phyloP scores from a whole-genome alignment of 2,113 vertebrate species.

The Anolis sagrei region DNA sequence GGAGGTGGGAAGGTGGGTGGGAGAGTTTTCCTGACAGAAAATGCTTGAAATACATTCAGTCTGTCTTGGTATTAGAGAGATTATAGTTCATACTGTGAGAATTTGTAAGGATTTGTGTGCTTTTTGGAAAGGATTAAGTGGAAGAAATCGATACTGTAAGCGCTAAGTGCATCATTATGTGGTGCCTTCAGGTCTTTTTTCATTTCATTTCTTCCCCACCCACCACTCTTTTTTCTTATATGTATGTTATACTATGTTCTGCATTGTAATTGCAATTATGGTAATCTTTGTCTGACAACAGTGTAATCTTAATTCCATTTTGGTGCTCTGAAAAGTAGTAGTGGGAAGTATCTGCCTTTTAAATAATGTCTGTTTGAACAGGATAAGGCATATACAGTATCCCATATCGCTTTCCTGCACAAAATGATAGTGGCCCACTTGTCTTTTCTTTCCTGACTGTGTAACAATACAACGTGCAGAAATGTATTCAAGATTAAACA shows the following conservation, averaged over 20 bases:
- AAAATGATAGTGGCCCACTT: not conserved
- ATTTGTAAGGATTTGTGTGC: conserved; percentile 71
- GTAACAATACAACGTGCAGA: not conserved
- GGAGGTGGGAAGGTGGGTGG: not conserved
- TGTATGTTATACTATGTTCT: conserved; percentile 6
- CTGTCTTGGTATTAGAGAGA: conserved; percentile 62
- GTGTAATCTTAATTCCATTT: conserved; percentile 15
- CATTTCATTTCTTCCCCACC: conserved; percentile 15
- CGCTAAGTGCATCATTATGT: conserved; percentile 47
- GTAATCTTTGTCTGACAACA: conserved; percentile 47
- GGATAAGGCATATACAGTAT: not conserved
- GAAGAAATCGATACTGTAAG: conserved; percentile 55
- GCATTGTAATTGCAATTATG: conserved; percentile 36
- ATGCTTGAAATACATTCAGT: conserved; percentile 52
- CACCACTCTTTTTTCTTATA: not conserved
- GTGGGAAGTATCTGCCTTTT: not conserved
- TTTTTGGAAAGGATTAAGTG: conserved; percentile 68
- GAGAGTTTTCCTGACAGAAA: conserved; percentile 53
- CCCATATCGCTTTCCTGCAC: not conserved
- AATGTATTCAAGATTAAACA: not conserved
- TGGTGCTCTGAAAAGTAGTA: not conserved
- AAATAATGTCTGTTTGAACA: not conserved
- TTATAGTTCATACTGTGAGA: conserved; percentile 64
- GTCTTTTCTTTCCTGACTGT: not conserved
- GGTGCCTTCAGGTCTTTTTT: conserved; percentile 40